Evolutionary conservation across 2,888 invertebrate genomes (phyloP), one percentile per base, ranked within the genome.

Genomic region (Microplitis manilae): DNA sequence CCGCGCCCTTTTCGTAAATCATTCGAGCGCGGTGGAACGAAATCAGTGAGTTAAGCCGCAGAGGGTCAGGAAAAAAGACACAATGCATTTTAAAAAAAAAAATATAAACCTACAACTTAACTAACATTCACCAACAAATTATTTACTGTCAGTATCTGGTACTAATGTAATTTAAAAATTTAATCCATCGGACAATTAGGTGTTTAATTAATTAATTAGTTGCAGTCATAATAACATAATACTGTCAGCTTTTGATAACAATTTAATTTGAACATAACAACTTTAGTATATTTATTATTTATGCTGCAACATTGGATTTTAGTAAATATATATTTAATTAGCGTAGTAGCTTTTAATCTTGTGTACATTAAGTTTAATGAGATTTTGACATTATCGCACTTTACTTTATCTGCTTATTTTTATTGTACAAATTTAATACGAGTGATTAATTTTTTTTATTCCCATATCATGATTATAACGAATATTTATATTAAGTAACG

Each of bases 261-360:
- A 30, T 30, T 30, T 30, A 30, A 30, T 4, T 30, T 30, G 4
- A 30, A 30, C 30, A 30, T 4, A 30, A 30, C 30, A 30, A 30
- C 30, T 30, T 30, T 30, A 4, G 30, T 30, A 30, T 30, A 30
- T 30, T 41, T 61, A 71, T 60, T 13, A 50, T 50, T 50, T 13
- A 50, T 50, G 4, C 50, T 8, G 8, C 50, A 50, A 41, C 20
- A 60, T 4, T 6, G 61, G 1, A 50, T 13, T 50, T 50, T 2
- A 13, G 50, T 50, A 5, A 50, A 50, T 50, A 30, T 38, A 38
- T 38, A 7, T 13, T 77, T 79, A 79, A 85, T 86, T 85, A 84
- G 82, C 81, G 81, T 72, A 72, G 84, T 85, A 72, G 84, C 85
- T 83, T 85, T 86, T 86, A 85, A 87, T 86, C 86, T 82, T 83